phyloP scores from a whole-genome alignment of 2,888 invertebrate species.

The Scaptomyza cyrtandrae region DNA sequence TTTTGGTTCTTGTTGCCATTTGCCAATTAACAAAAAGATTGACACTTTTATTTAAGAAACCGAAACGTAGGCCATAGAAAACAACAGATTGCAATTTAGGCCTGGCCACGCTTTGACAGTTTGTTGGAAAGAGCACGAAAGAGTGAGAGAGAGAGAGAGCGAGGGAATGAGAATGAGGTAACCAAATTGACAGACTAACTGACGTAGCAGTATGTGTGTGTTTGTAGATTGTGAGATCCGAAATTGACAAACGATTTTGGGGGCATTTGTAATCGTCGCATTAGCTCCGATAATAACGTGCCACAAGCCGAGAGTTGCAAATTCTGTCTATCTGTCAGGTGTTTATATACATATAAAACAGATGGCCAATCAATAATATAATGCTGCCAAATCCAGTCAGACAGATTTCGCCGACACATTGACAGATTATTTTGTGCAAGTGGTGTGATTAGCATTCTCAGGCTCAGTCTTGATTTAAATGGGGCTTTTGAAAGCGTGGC shows the following conservation, averaged over 20 bases:
- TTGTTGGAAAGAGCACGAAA: neutral
- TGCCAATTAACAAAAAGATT: constrained; percentile 77
- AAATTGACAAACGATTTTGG: constrained; percentile 33
- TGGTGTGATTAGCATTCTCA: constrained; percentile 40
- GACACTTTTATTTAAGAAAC: constrained; percentile 66
- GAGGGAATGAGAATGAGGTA: constrained; percentile 1
- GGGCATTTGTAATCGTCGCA: constrained; percentile 64
- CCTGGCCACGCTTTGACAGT: constrained; percentile 47
- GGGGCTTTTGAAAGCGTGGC: constrained; percentile 12
- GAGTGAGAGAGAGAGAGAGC: neutral
- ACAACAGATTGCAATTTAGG: constrained; percentile 70
- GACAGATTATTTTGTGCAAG: constrained; percentile 66
- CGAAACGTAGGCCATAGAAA: constrained; percentile 34
- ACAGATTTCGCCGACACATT: constrained; percentile 68
- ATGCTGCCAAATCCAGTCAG: constrained; percentile 42
- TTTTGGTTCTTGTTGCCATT: constrained; percentile 45
- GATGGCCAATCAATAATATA: constrained; percentile 51
- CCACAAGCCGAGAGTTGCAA: constrained; percentile 25
- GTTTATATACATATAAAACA: constrained; percentile 15
- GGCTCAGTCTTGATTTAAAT: constrained; percentile 9
- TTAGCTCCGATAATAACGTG: constrained; percentile 65
- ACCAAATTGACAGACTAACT: constrained; percentile 53
- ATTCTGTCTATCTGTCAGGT: constrained; percentile 21
- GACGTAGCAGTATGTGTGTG: constrained; percentile 4
- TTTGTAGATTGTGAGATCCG: constrained; percentile 25